These are phyloP conservation scores for Liparis tanakae DNA, from an alignment of 2,797 vertebrate species.

Conservation along the genomic window DNA sequence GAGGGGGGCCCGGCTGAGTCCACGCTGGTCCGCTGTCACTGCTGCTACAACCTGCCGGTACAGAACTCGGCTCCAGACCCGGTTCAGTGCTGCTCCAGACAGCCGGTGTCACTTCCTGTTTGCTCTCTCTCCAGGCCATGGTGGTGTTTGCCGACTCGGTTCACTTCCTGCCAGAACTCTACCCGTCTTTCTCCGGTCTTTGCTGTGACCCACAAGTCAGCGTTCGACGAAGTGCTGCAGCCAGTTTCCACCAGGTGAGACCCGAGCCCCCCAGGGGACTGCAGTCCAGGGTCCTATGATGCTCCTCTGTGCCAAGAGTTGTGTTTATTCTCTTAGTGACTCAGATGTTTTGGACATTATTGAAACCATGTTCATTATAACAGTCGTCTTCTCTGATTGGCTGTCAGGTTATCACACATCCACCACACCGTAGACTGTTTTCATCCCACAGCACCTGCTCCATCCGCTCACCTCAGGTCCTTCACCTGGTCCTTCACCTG, in stretches of 20 bases:
- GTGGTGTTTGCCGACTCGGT: constrained; percentile 91
- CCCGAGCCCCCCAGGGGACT: too few species aligned
- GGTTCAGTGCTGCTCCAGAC: background rate
- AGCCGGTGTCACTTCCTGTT: background rate
- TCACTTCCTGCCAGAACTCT: constrained; percentile 91
- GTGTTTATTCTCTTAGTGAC: too few species aligned
- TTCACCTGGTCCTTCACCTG: too few species aligned
- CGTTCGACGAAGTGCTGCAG: constrained; percentile 89
- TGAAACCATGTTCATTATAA: too few species aligned
- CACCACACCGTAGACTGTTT: too few species aligned
- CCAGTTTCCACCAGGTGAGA: constrained; percentile 92
- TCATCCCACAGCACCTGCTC: too few species aligned
- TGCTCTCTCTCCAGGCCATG: constrained; percentile 86
- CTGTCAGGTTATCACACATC: too few species aligned
- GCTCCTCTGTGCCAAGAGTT: too few species aligned
- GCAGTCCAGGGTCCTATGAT: too few species aligned
- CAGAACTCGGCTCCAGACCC: background rate
- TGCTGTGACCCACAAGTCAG: constrained; percentile 93
- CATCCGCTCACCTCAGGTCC: too few species aligned
- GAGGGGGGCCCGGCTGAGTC: constrained; percentile 90
- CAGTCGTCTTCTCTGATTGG: too few species aligned
- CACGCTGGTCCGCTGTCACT: constrained; percentile 90
- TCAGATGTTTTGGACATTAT: too few species aligned
- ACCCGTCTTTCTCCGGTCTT: constrained; percentile 91
- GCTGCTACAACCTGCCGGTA: constrained; percentile 96